These are phyloP conservation scores for Labia minor DNA, from an alignment of 2,888 invertebrate species.

Conservation along the genomic window DNA sequence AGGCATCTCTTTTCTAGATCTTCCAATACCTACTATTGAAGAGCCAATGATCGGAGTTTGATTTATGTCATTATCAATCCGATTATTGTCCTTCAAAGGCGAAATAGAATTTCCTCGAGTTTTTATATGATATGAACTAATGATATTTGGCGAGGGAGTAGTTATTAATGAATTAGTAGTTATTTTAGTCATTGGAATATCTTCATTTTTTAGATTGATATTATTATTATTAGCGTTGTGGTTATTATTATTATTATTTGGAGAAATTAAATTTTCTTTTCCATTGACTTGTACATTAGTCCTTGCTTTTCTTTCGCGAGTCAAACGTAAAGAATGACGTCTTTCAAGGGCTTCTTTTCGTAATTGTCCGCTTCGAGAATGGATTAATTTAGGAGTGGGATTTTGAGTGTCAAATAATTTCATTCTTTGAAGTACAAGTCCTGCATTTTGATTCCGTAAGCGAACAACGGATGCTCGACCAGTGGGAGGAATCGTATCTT, in stretches of 20 bases:
- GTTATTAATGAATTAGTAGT: background rate
- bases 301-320: background rate
- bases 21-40: background rate
- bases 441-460: constrained; percentile 61
- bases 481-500: constrained; percentile 31
- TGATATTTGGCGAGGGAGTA: background rate
- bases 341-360: background rate
- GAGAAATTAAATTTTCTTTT: background rate
- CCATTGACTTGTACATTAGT: background rate
- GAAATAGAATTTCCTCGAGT: background rate
- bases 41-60: background rate
- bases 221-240: background rate
- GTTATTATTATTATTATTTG: background rate
- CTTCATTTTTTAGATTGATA: background rate
- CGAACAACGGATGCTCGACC: constrained; percentile 63
- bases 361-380: background rate
- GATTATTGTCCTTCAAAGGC: background rate
- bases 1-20: background rate
- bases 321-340: background rate
- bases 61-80: background rate
- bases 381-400: background rate
- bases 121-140: background rate
- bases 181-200: background rate
- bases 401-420: constrained; percentile 51
- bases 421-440: constrained; percentile 69